These are phyloP conservation scores for Chinchilla lanigera DNA, from an alignment of 2,113 vertebrate species.

Conservation along the genomic window DNA sequence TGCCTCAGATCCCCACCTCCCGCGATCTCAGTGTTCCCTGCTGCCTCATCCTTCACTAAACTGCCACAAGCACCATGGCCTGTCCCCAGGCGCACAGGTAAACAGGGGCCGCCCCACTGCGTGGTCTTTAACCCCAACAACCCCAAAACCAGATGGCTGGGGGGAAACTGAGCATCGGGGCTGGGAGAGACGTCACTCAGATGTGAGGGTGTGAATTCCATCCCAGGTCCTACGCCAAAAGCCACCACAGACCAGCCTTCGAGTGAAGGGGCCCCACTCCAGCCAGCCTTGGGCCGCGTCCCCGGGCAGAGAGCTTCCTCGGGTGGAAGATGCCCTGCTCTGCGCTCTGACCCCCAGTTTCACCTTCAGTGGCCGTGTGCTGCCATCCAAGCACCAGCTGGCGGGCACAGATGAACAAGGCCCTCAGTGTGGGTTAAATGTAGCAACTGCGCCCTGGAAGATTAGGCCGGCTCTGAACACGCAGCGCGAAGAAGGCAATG, in stretches of 20 bases:
- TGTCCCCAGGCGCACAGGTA: background rate
- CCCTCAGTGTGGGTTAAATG: fast-evolving
- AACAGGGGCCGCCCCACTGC: background rate
- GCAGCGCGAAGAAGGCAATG: background rate
- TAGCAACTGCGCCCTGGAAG: background rate
- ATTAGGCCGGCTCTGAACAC: background rate
- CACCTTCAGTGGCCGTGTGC: background rate
- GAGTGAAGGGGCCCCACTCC: background rate
- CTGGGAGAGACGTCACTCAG: background rate
- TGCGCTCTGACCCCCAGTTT: background rate
- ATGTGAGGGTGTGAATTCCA: background rate
- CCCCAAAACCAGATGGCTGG: background rate
- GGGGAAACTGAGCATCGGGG: background rate
- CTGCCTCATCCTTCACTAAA: background rate
- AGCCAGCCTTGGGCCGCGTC: background rate
- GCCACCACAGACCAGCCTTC: background rate
- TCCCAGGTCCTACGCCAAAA: background rate
- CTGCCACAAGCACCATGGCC: background rate
- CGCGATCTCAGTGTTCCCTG: background rate
- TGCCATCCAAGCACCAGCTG: background rate
- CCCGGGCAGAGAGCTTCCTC: background rate
- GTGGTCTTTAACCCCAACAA: background rate
- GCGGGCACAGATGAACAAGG: background rate
- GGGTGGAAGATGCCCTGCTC: background rate
- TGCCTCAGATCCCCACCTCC: background rate